Conservation (phyloP, 2,113 vertebrate species). For the Bujurquina vittata region DNA sequence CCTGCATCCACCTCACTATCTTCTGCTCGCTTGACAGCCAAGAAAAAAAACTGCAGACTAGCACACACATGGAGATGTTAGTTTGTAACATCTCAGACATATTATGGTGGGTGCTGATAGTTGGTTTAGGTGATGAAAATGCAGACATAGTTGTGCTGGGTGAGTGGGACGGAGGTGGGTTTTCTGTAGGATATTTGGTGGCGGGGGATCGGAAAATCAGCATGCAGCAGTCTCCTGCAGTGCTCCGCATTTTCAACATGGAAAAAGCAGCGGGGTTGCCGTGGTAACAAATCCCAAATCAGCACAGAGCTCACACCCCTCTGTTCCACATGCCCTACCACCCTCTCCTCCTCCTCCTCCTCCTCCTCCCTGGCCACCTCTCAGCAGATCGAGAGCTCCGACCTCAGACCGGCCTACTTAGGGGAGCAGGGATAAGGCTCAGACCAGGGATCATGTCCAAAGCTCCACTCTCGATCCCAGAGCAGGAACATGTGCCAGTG, state of each 20-base stretch:
- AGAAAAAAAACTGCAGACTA: neutral
- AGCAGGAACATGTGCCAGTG: slow-evolving; percentile 42
- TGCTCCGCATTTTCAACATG: slow-evolving; percentile 61
- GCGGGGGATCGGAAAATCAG: slow-evolving; percentile 46
- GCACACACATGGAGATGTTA: slow-evolving; percentile 1
- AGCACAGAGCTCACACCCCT: slow-evolving; percentile 10
- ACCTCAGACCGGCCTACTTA: slow-evolving; percentile 59
- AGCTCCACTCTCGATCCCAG: slow-evolving; percentile 43
- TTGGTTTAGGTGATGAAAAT: neutral
- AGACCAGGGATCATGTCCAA: slow-evolving; percentile 61
- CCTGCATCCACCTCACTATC: neutral
- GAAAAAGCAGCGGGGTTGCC: slow-evolving; percentile 59
- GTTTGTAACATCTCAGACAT: neutral
- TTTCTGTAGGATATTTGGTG: slow-evolving; percentile 14
- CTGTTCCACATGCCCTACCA: neutral
- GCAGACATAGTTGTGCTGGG: neutral
- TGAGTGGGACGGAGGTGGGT: neutral
- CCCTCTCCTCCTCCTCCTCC: neutral
- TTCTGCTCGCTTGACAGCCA: slow-evolving; percentile 13
- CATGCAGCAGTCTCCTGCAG: slow-evolving; percentile 44
- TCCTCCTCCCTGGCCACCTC: slow-evolving; percentile 21
- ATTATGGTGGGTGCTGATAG: neutral
- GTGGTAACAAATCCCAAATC: slow-evolving; percentile 68
- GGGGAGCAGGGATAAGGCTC: slow-evolving; percentile 46
- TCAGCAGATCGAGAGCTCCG: slow-evolving; percentile 52